Evolutionary conservation across 2,888 invertebrate genomes (phyloP).

Genomic region (Anorthoa munda): DNA sequence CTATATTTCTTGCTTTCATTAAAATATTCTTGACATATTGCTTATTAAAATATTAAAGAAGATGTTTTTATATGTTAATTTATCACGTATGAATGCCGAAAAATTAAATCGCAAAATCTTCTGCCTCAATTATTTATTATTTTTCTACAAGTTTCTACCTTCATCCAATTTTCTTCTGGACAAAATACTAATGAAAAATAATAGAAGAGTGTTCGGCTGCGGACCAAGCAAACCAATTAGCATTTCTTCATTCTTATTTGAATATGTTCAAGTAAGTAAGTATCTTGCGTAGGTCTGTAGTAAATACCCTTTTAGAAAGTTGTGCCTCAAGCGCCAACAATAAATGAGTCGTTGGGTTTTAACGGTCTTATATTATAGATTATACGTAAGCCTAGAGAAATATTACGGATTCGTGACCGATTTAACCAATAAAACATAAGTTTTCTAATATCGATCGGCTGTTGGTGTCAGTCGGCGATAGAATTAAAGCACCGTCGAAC

Average conservation of each 20-base stretch:
- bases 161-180: not conserved
- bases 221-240: not conserved
- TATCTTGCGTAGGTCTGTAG: slow-evolving; percentile 34
- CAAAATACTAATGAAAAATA: not conserved
- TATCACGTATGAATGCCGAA: not conserved
- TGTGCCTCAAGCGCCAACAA: slow-evolving; percentile 49
- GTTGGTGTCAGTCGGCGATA: slow-evolving; percentile 72
- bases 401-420: slow-evolving; percentile 63
- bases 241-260: slow-evolving; percentile 14
- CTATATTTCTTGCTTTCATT: not conserved
- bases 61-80: no score
- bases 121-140: not conserved
- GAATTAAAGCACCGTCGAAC: slow-evolving; percentile 60
- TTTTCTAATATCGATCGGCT: slow-evolving; percentile 87
- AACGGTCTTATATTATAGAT: slow-evolving; percentile 24
- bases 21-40: no score
- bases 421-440: slow-evolving; percentile 72
- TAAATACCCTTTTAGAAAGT: slow-evolving; percentile 69
- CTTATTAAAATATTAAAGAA: not conserved
- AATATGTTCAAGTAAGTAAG: slow-evolving; percentile 21
- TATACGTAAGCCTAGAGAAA: slow-evolving; percentile 35
- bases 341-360: slow-evolving; percentile 69
- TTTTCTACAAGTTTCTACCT: slow-evolving; percentile 30
- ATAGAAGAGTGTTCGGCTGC: not conserved
- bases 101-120: not conserved